Percentiles rank a stretch among this genome's conserved stretches.
Conservation (phyloP, 2,113 vertebrate genomes). For the Carassius carassius region DNA sequence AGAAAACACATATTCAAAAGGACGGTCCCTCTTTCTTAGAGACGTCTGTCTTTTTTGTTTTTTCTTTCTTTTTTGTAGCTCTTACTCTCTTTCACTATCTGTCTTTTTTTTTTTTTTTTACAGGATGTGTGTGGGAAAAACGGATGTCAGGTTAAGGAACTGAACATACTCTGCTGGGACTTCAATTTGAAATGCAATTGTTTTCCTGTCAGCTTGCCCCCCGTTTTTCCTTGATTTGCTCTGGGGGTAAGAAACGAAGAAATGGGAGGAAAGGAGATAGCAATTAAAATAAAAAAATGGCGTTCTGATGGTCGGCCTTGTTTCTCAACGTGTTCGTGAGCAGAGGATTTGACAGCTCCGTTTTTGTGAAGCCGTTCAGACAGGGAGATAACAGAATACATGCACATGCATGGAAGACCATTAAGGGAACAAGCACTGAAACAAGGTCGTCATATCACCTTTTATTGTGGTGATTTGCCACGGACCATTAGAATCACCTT, state of each 20-base stretch:
- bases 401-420: constrained; percentile 70
- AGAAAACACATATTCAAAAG: constrained; percentile 86
- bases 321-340: constrained; percentile 68
- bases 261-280: constrained; percentile 72
- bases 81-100: constrained; percentile 9
- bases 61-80: neutral
- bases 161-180: constrained; percentile 80
- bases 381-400: constrained; percentile 75
- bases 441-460: constrained; percentile 64
- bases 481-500: constrained; percentile 6
- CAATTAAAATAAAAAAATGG: constrained; percentile 81
- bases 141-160: constrained; percentile 83
- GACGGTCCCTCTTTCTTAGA: constrained; percentile 66
- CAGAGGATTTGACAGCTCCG: constrained; percentile 72
- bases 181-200: constrained; percentile 83
- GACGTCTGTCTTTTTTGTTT: constrained; percentile 19
- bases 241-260: constrained; percentile 75
- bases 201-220: constrained; percentile 80
- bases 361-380: constrained; percentile 75
- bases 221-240: constrained; percentile 76
- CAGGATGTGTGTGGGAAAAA: constrained; percentile 69
- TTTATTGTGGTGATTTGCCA: constrained; percentile 29
- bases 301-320: constrained; percentile 77
- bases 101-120: constrained; percentile 46
- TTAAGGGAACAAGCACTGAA: constrained; percentile 71